Conservation (phyloP, 2,797 vertebrate genomes). For the Peromyscus nudipes region DNA sequence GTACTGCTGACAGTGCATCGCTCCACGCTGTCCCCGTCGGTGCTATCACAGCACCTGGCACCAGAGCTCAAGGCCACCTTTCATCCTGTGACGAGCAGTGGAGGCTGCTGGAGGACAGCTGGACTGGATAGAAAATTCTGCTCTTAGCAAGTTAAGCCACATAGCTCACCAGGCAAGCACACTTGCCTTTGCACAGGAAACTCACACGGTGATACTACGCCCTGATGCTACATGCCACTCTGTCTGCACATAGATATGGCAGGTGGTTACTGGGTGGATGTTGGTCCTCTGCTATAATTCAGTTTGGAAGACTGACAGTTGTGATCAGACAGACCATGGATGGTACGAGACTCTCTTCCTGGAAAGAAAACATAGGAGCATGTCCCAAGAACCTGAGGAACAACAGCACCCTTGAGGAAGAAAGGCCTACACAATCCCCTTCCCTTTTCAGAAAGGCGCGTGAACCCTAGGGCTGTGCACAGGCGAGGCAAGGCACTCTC, state of each 20-base stretch:
- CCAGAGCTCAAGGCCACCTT: neutral
- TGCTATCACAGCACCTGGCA: neutral
- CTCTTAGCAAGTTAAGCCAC: neutral
- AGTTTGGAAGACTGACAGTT: neutral
- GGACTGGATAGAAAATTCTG: neutral
- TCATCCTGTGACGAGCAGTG: neutral
- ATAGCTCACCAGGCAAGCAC: neutral
- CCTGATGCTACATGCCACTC: neutral
- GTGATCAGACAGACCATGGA: neutral
- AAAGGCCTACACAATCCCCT: neutral
- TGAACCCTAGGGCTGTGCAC: neutral
- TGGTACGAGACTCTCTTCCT: neutral
- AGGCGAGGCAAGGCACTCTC: neutral
- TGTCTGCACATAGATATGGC: neutral
- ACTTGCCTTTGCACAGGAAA: neutral
- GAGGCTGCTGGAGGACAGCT: neutral
- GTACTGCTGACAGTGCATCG: neutral
- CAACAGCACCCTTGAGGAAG: neutral
- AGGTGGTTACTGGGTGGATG: neutral
- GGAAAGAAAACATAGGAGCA: neutral
- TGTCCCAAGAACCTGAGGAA: neutral
- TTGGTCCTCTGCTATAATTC: neutral
- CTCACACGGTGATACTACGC: neutral
- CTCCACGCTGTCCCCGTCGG: too few relatives aligned
- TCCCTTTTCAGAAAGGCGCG: neutral